Base-by-base conservation (phyloP, 2,797 vertebrate species). In the Enteromius viviparus region DNA sequence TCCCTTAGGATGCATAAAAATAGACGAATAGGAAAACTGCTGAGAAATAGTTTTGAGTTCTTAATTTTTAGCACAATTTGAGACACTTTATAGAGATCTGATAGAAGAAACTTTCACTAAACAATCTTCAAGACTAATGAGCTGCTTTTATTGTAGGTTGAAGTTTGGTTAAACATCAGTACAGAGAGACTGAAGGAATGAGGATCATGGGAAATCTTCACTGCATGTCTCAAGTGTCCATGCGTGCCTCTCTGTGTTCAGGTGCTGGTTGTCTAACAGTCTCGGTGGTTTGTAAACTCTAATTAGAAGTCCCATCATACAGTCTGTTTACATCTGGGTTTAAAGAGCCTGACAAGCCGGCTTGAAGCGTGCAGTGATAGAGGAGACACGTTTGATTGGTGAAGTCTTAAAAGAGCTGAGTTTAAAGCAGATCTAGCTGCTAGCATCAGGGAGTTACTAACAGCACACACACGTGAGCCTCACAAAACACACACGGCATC, bases 251-350 rank as follows among this genome's bases (percentile, higher is more conserved):
- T 66, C 32, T 21, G 19, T 21, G 17, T 11, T 66, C 37, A 21
- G 64, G 32, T 37, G 64, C 32, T 11, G 64, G 64, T 37, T 37
- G 64, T 26, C 68, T 26, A 47, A 45, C n/a, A 70, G 70, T 55
- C 49, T 37, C 32, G 21, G 19, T 11, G 29, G 49, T 74, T 53
- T 55, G 42, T 49, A 29, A 71, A 71, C 69, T 71, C 19, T 37
- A 37, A 53, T 74, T 74, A 53, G 29, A 37, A 75, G 72, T 75
- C 32, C 14, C 9, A 23, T 23, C 72, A 40, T 23, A 32, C 12
- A 40, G 32, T 23, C 51, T 40, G 72, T 76, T 76, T 40, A 58
- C 72, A 75, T 58, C 72, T 40, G 72, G 72, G 45, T 58, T 75
- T 21, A 58, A 9, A 76, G 51, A 40, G 49, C 19, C 32, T 74